Conservation (phyloP, 2,797 vertebrate species). For the Oryzias dopingdopingensis region DNA sequence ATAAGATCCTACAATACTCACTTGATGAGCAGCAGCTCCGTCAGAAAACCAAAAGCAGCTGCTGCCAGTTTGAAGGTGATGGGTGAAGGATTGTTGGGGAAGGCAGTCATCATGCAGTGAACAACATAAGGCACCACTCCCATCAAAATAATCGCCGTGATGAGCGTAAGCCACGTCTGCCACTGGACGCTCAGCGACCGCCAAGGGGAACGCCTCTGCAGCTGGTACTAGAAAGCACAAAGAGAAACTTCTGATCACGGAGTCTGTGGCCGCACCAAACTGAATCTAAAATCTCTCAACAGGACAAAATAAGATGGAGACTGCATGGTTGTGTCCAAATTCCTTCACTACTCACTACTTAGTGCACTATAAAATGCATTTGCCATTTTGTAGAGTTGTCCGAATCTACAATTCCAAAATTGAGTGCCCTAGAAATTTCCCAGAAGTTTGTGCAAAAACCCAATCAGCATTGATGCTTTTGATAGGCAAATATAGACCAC, state of each 20-base stretch:
- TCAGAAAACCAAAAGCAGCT: conserved; percentile 48
- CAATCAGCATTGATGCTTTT: no score
- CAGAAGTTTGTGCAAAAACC: no score
- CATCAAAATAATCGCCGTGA: conserved; percentile 12
- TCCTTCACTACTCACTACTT: no score
- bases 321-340: no score
- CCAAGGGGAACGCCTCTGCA: conserved; percentile 65
- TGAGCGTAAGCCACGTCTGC: conserved; percentile 55
- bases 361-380: no score
- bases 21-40: conserved; percentile 68
- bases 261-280: no score
- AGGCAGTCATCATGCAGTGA: conserved; percentile 50
- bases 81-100: conserved; percentile 56
- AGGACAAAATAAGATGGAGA: no score
- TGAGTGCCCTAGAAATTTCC: no score
- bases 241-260: conserved; percentile 28
- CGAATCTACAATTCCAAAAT: no score
- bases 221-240: conserved; percentile 58
- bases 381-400: no score
- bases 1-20: conserved; percentile 46
- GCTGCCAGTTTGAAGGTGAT: conserved; percentile 58
- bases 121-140: conserved; percentile 59
- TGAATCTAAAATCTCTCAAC: no score
- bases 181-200: conserved; percentile 50
- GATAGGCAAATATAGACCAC: no score